Evolutionary conservation across 2,113 vertebrate species (phyloP).

Genomic region (Gobio gobio): DNA sequence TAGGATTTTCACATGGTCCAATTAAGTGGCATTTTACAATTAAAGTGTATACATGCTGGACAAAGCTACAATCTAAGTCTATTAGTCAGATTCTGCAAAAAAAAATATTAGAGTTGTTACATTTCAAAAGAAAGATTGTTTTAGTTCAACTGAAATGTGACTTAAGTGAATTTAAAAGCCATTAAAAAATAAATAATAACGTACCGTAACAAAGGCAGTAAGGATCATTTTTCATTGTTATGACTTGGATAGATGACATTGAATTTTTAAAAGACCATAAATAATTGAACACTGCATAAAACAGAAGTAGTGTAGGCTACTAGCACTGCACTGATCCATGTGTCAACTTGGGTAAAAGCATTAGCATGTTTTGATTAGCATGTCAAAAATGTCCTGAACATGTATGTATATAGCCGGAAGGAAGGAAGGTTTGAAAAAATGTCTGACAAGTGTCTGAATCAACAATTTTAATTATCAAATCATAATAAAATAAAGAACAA

Average conservation of each 20-base stretch:
- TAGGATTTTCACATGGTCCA: background rate
- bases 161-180: background rate
- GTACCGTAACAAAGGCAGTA: background rate
- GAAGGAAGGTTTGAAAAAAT: background rate
- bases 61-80: background rate
- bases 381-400: background rate
- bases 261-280: slow-evolving; percentile 27
- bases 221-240: background rate
- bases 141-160: background rate
- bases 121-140: background rate
- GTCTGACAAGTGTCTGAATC: background rate
- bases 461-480: slow-evolving; percentile 73
- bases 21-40: background rate
- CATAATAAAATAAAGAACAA: slow-evolving; percentile 67
- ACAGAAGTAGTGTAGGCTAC: background rate
- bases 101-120: background rate
- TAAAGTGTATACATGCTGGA: background rate
- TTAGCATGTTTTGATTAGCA: background rate
- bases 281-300: slow-evolving; percentile 38
- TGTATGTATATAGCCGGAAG: background rate
- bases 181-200: background rate
- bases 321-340: background rate
- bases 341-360: background rate
- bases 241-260: background rate
- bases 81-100: background rate